These are phyloP conservation scores for Drosophila longiperda DNA, from an alignment of 2,888 invertebrate species.

Conservation along the genomic window DNA sequence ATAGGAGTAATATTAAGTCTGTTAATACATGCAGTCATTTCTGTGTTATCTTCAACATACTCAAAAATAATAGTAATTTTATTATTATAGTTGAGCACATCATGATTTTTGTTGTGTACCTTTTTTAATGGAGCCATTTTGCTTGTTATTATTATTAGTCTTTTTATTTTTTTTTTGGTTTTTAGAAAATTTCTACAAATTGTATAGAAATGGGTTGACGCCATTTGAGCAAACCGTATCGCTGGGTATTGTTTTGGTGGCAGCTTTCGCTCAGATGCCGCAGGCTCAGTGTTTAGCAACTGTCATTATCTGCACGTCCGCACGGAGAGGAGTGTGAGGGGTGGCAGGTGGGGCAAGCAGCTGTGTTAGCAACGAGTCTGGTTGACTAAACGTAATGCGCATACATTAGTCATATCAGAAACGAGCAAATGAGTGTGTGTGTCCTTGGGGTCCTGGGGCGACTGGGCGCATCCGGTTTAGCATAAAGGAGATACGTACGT, in stretches of 20 bases:
- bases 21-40: not conserved
- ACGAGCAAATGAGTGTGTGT: slow-evolving; percentile 48
- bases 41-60: not conserved
- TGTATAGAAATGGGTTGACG: slow-evolving; percentile 12
- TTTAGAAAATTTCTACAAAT: slow-evolving; percentile 27
- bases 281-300: slow-evolving; percentile 46
- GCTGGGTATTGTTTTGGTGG: slow-evolving; percentile 23
- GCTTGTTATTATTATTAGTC: slow-evolving; percentile 7
- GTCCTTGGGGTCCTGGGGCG: slow-evolving; percentile 50
- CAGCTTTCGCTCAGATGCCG: slow-evolving; percentile 47
- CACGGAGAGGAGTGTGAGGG: not conserved
- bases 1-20: not conserved
- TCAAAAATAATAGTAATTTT: not conserved
- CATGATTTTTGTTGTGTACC: slow-evolving; percentile 28
- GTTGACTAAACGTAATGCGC: slow-evolving; percentile 62
- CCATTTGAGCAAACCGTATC: slow-evolving; percentile 41
- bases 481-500: slow-evolving; percentile 69
- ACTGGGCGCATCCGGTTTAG: slow-evolving; percentile 45
- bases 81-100: slow-evolving; percentile 6
- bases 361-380: slow-evolving; percentile 15
- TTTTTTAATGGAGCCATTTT: slow-evolving; percentile 24
- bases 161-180: not conserved
- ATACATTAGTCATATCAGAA: slow-evolving; percentile 76
- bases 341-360: not conserved
- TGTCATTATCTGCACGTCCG: slow-evolving; percentile 64